Evolutionary conservation across 1,140 invertebrate genomes (phyloP), one percentile per base, ranked within the genome.

Genomic region (Halesus radiatus): DNA sequence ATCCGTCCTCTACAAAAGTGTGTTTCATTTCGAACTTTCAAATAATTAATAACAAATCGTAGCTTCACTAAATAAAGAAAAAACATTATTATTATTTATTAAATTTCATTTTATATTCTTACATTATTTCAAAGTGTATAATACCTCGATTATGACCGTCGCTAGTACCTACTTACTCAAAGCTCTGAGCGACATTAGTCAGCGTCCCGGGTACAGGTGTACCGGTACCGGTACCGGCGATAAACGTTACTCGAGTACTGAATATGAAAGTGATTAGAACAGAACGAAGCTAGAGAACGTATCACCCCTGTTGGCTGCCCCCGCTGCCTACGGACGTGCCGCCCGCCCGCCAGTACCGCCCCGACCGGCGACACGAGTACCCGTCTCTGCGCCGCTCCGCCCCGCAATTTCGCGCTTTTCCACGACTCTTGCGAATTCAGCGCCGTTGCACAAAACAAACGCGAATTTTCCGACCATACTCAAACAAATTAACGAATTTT

Each of bases 401-500:
- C 37, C 52, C 53, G n/a, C 72, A 26, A 45, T 75, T 75, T 74
- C 54, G 72, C 72, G 72, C 72, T 75, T 75, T 75, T 75, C 72
- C 54, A 50, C 54, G 54, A 56, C 72, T 23, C 26, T 15, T 18
- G 54, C 72, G 72, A 75, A 75, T 58, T 75, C 54, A 32, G 15
- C 56, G 18, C 29, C 72, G 26, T 18, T n/a, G 53, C 72, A 54
- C 23, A n/a, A 58, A 32, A 58, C 72, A 23, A 53, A 56, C 52
- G 18, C 29, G 15, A 56, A 60, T 75, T 75, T 75, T 26, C 68
- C 68, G 37, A 53, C 20, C 37, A 18, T 20, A 22, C 52, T 29
- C 13, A 29, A 66, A 52, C 50, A 52, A 23, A 20, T 8, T 16
- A 3, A 52, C n/a, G 13, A 18, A 72, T 72, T 72, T 72, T 72